Percentiles rank a stretch among this genome's conserved stretches.
phyloP scores from a whole-genome alignment of 2,888 invertebrate species.

The Philaethria dido region DNA sequence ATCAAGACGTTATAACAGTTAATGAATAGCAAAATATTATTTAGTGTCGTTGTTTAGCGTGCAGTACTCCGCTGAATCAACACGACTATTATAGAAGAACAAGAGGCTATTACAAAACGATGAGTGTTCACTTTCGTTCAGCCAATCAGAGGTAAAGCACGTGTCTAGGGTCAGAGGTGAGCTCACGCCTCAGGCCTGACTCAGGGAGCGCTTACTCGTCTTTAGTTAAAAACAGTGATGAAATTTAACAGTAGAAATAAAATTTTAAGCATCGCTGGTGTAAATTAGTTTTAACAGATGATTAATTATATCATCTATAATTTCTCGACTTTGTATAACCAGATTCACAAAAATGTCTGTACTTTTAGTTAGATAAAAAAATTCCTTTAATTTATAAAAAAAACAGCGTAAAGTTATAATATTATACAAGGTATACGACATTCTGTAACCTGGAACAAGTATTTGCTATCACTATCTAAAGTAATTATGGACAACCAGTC shows the following conservation, averaged over 20 bases:
- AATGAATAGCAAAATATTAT: slow-evolving; percentile 35
- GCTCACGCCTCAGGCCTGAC: slow-evolving; percentile 59
- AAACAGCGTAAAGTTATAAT: neutral
- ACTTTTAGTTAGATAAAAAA: too few relatives aligned
- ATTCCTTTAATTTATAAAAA: too few relatives aligned
- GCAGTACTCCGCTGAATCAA: slow-evolving; percentile 36
- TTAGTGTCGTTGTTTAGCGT: slow-evolving; percentile 25
- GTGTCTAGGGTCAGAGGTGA: slow-evolving; percentile 74
- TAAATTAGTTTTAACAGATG: neutral
- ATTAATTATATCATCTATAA: too few relatives aligned
- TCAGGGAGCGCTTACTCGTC: slow-evolving; percentile 56
- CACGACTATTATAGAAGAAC: slow-evolving; percentile 43
- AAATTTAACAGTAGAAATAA: slow-evolving; percentile 46
- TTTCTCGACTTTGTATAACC: neutral
- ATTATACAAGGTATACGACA: slow-evolving; percentile 4
- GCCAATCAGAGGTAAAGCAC: slow-evolving; percentile 76
- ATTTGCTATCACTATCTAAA: slow-evolving; percentile 21
- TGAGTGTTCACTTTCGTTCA: slow-evolving; percentile 65
- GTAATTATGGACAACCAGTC: slow-evolving; percentile 37
- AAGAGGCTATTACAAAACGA: slow-evolving; percentile 62
- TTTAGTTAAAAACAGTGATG: slow-evolving; percentile 61
- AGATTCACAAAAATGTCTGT: neutral
- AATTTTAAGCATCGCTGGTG: slow-evolving; percentile 11
- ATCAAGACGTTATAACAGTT: slow-evolving; percentile 19
- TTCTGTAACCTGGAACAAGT: slow-evolving; percentile 12